Percentiles rank a stretch among this genome's conserved stretches.
phyloP scores from a whole-genome alignment of 2,888 invertebrate genomes.

The Parnassius glacialis region DNA sequence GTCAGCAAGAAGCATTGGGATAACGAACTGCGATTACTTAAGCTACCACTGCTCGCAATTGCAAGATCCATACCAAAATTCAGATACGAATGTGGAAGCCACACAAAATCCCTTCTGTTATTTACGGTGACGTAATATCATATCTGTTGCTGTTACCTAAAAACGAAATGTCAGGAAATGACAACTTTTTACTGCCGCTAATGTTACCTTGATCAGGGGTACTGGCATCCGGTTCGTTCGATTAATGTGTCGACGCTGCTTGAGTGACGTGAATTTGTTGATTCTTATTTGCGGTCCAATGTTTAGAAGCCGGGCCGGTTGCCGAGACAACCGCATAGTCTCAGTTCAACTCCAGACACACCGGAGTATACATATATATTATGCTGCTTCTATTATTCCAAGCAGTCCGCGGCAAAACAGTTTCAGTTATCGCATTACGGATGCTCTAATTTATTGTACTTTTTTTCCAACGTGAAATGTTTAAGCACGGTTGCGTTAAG shows the following conservation, averaged over 20 bases:
- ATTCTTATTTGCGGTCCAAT: conserved; percentile 51
- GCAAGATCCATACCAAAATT: too few relatives aligned
- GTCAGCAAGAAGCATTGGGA: too few relatives aligned
- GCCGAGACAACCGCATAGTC: conserved; percentile 46
- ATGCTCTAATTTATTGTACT: conserved; percentile 18
- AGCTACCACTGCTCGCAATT: too few relatives aligned
- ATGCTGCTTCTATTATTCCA: conserved; percentile 43
- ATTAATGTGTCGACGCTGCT: conserved; percentile 32
- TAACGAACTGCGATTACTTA: too few relatives aligned
- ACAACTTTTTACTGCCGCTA: not conserved
- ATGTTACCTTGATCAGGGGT: conserved; percentile 16
- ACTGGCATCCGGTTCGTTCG: conserved; percentile 24
- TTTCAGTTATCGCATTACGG: conserved; percentile 26
- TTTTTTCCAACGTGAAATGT: not conserved
- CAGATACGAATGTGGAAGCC: too few relatives aligned
- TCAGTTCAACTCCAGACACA: conserved; percentile 52
- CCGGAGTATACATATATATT: conserved; percentile 61
- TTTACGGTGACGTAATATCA: too few relatives aligned
- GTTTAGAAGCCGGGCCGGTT: conserved; percentile 44
- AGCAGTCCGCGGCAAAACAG: conserved; percentile 40
- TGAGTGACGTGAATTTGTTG: conserved; percentile 52
- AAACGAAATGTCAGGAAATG: not conserved
- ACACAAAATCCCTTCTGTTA: too few relatives aligned
- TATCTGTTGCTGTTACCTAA: not conserved
- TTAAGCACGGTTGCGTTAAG: conserved; percentile 16